Evolutionary conservation across 2,797 vertebrate species (phyloP), one percentile per base, ranked within the genome.

Genomic region (Typhlichthys eigenmanni): DNA sequence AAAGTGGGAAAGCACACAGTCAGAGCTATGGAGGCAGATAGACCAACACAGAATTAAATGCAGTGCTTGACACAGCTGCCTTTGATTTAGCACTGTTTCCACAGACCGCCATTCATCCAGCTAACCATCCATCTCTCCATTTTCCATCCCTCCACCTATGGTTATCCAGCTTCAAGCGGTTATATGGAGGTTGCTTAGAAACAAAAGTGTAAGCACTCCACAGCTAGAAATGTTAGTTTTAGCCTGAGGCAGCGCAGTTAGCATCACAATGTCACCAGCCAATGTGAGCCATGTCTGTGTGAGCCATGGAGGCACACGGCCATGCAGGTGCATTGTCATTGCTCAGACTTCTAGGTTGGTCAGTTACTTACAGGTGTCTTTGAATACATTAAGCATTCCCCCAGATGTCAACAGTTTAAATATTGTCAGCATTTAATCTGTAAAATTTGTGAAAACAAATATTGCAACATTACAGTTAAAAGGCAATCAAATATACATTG

Each of bases 121-220:
- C 65, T 56, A 53, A 53, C 60, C 62, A 34, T 66, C 55, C 54
- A 55, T 53, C 71, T 62, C 24, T 24, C 69, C 73, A 53, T 45
- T 58, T 57, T 55, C 57, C 32, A 46, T 58, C 45, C 38, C 59
- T 43, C 17, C 47, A 64, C 34, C 55, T 19, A 58, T 47, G 11
- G 3, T 55, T 76, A 48, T 57, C 66, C 65, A 71, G 48, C 69
- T 69, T 61, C 54, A n/a, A 70, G 69, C 73, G 52, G 65, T 60
- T 34, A 78, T 64, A 48, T 66, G 60, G 50, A 76, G 74, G 82
- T 86, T 85, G 78, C 84, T 80, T 78, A 69, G 81, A 80, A 81
- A 86, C 77, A 79, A 24, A 24, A 24, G 67, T 78, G 60, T 4
- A 13, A 69, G 58, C 58, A 61, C 62, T 70, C 69, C 73, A 64